A percentile compares a stretch with the other conserved stretches of the same genome.
These are phyloP conservation scores for Caenorhabditis plicata DNA, from an alignment of 2,888 invertebrate genomes.

Conservation along the genomic window DNA sequence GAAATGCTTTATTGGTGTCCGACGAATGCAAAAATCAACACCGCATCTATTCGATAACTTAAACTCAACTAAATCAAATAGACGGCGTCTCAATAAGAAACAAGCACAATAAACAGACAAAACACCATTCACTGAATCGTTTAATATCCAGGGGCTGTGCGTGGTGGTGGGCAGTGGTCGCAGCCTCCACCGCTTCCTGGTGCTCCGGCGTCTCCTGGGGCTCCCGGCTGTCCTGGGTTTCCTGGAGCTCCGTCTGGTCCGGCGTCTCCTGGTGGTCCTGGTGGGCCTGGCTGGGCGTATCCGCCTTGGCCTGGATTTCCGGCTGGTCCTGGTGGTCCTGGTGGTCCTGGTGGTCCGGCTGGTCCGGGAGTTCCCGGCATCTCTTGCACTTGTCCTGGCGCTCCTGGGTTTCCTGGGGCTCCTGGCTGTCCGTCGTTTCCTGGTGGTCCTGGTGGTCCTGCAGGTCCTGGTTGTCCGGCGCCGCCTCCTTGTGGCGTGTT, in stretches of 20 bases:
- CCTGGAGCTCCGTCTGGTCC: constrained; percentile 38
- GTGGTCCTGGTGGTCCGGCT: constrained; percentile 44
- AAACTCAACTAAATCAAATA: no score
- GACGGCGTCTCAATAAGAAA: no score
- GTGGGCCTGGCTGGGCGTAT: constrained; percentile 12
- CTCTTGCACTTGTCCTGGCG: constrained; percentile 42
- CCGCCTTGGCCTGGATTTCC: constrained; percentile 40
- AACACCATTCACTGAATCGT: no score
- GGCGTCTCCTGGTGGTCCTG: constrained; percentile 25
- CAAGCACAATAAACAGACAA: no score
- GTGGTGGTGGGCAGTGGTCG: constrained; percentile 43
- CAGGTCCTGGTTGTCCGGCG: constrained; percentile 42
- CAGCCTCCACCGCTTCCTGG: constrained; percentile 39
- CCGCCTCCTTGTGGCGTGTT: constrained; percentile 22
- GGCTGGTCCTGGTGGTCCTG: constrained; percentile 47
- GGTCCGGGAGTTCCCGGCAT: constrained; percentile 43
- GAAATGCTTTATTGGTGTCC: not conserved
- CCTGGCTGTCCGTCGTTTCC: constrained; percentile 35
- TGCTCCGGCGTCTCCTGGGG: constrained; percentile 35
- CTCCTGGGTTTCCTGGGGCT: constrained; percentile 48
- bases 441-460: constrained; percentile 33
- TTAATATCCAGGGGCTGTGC: constrained; percentile 46
- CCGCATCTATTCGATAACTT: no score
- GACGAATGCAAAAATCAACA: no score
- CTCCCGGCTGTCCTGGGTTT: constrained; percentile 31